phyloP scores from a whole-genome alignment of 2,113 vertebrate species.

The Mormyrus iriodes region DNA sequence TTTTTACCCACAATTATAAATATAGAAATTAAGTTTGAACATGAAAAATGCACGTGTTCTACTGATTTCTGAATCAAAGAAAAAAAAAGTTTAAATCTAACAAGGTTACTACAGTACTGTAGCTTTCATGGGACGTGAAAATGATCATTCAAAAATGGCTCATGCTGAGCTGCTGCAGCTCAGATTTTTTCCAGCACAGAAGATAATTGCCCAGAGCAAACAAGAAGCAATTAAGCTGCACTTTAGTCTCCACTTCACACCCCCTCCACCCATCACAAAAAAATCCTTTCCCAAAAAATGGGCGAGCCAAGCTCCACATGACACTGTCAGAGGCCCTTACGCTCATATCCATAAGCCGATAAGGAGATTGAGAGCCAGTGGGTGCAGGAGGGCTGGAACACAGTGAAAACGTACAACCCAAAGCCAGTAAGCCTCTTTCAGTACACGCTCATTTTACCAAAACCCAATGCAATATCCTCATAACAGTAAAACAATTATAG shows the following conservation, averaged over 20 bases:
- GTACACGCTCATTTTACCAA: background rate
- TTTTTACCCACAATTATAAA: background rate
- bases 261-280: background rate
- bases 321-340: background rate
- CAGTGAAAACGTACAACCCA: background rate
- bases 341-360: background rate
- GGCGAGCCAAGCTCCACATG: background rate
- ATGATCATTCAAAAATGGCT: background rate
- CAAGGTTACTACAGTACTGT: too few relatives aligned
- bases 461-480: background rate
- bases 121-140: background rate
- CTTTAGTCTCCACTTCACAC: background rate
- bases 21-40: background rate
- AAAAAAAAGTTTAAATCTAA: background rate
- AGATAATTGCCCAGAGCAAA: background rate
- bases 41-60: background rate
- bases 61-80: background rate
- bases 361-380: background rate
- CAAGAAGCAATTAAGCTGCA: background rate
- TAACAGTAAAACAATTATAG: background rate
- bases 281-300: background rate
- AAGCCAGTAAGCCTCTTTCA: background rate
- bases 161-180: background rate
- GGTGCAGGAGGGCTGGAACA: background rate
- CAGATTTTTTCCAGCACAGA: background rate